phyloP scores from a whole-genome alignment of 1,140 invertebrate species.

The Camponotus floridanus region DNA sequence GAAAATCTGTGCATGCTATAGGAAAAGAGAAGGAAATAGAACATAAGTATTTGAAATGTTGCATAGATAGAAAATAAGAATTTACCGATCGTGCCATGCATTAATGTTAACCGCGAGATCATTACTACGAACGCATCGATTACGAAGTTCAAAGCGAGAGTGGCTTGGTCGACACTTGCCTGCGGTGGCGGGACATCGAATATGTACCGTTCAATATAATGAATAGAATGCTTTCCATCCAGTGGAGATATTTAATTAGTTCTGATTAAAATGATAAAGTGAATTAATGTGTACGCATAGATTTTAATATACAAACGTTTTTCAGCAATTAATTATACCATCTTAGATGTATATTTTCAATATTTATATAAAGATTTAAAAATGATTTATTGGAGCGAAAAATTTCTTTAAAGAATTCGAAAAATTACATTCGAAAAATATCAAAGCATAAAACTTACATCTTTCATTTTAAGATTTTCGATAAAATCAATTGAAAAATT shows the following conservation, averaged over 20 bases:
- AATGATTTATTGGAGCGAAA: neutral
- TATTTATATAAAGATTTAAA: neutral
- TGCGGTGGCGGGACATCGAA: conserved; percentile 21
- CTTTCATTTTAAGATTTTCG: neutral
- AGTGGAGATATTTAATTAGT: conserved; percentile 45
- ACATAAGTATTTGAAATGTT: neutral
- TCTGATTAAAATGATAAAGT: conserved; percentile 31
- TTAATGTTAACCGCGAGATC: conserved; percentile 51
- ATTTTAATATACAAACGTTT: neutral
- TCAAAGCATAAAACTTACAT: neutral
- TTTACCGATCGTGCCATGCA: conserved; percentile 13
- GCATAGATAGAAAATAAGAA: conserved; percentile 2
- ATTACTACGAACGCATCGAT: conserved; percentile 52
- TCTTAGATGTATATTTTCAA: neutral
- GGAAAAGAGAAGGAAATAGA: too few species aligned
- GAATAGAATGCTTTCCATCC: conserved; percentile 15
- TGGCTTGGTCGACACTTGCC: conserved; percentile 40
- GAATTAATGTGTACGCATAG: conserved; percentile 20
- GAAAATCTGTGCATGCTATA: too few species aligned
- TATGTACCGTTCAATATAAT: conserved; percentile 15
- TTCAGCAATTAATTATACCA: neutral
- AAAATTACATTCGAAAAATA: neutral
- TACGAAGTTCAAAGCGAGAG: conserved; percentile 45
- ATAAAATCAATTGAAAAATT: neutral
- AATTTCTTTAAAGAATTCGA: neutral